A percentile compares a stretch with the other conserved stretches of the same genome.
These are phyloP conservation scores for Magallana gigas DNA, from an alignment of 1,140 invertebrate species.

Conservation along the genomic window DNA sequence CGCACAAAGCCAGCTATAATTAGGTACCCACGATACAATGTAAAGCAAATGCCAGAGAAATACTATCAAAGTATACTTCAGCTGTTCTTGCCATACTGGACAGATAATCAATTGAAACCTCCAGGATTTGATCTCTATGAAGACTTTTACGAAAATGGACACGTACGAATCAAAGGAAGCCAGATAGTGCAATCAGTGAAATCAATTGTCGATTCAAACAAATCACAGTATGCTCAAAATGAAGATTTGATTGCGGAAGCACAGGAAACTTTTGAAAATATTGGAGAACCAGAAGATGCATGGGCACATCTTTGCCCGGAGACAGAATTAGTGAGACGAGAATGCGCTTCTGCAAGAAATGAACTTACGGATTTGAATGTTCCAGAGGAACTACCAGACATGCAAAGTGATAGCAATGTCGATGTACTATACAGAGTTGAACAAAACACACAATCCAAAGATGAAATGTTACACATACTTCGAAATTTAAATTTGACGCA, in stretches of 20 bases:
- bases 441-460: background rate
- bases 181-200: background rate
- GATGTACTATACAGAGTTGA: background rate
- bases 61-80: too few relatives aligned
- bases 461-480: background rate
- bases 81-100: too few relatives aligned
- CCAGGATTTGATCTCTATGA: conserved; percentile 38
- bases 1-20: too few relatives aligned
- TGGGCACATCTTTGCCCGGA: too few relatives aligned
- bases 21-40: too few relatives aligned
- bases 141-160: conserved; percentile 47
- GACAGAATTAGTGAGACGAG: background rate
- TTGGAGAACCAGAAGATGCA: too few relatives aligned
- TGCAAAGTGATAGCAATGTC: background rate
- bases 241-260: too few relatives aligned
- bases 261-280: too few relatives aligned
- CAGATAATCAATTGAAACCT: conserved; percentile 50
- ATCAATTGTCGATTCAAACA: conserved; percentile 21
- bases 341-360: background rate
- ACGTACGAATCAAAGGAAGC: conserved; percentile 25
- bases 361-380: too few relatives aligned
- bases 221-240: too few relatives aligned
- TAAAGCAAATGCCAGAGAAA: too few relatives aligned
- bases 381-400: background rate
- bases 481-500: conserved; percentile 19